phyloP scores from a whole-genome alignment of 2,888 invertebrate genomes.

The Coelinius sp. region DNA sequence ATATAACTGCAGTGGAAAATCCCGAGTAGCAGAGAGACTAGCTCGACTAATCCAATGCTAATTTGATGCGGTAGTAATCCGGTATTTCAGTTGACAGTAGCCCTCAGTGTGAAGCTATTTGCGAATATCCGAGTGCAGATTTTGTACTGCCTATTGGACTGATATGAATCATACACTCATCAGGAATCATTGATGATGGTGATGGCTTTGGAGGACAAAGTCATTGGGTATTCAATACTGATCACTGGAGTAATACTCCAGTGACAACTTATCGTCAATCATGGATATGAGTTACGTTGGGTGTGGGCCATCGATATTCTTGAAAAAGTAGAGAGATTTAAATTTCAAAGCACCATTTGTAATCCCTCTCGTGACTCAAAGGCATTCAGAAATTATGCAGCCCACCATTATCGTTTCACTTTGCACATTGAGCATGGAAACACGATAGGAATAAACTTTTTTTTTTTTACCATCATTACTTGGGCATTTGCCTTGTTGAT shows the following conservation, averaged over 20 bases:
- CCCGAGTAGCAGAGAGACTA: slow-evolving; percentile 39
- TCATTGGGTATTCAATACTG: not conserved
- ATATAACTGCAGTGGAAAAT: not conserved
- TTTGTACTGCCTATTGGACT: slow-evolving; percentile 21
- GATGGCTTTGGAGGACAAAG: not conserved
- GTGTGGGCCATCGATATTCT: slow-evolving; percentile 38
- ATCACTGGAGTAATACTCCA: not conserved
- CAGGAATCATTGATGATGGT: not conserved
- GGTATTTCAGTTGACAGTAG: slow-evolving; percentile 59
- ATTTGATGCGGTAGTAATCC: slow-evolving; percentile 60
- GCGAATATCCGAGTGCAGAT: slow-evolving; percentile 23
- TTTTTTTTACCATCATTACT: not conserved
- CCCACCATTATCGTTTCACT: slow-evolving; percentile 38
- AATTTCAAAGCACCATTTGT: slow-evolving; percentile 43
- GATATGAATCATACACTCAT: not conserved
- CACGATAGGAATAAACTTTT: not conserved
- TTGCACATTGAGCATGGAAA: slow-evolving; percentile 31
- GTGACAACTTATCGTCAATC: slow-evolving; percentile 31
- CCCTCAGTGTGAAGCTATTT: slow-evolving; percentile 48
- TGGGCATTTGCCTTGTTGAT: not conserved
- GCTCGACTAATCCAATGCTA: slow-evolving; percentile 65
- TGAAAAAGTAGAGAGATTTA: slow-evolving; percentile 37
- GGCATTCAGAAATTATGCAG: slow-evolving; percentile 41
- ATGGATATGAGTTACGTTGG: slow-evolving; percentile 37
- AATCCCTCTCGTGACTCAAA: slow-evolving; percentile 17